Base-by-base conservation (phyloP, 2,113 vertebrate species). In the Sebastes fasciatus region DNA sequence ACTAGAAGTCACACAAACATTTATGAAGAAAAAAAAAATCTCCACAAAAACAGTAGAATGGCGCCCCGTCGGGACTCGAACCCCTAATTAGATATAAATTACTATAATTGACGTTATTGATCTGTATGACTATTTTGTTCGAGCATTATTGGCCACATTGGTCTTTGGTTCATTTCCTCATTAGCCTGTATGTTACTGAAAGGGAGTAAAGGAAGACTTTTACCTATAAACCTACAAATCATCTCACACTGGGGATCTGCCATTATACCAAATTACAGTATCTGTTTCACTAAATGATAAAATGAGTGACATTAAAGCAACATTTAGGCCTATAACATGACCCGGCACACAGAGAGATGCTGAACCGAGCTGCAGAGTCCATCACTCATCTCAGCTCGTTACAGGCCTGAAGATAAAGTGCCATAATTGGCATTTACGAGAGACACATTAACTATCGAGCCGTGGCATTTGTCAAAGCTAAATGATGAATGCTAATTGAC, bases 401-500 rank as follows among this genome's bases (percentile, higher is more conserved):
- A 5, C 21, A 63, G 34, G 46, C 64, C 57, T 40, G 34, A 66
- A 64, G 2, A 34, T 6, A 63, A 23, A 34, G 42, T 13, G 26
- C 42, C 58, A 71, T 52, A 64, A 48, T 4, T 79, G 75, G 80
- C 71, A 80, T 84, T 79, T 79, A 76, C 2, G 8, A 62, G 19
- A 82, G 34, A 34, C 67, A 51, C 49, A 79, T 34, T 46, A 82
- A 19, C 12, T n/a, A 54, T 77, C n/a, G 6, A 60, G 45, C 19
- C 0, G 6, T 10, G 17, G 10, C 43, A 4, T 49, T 6, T 68
- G 21, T 42, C 23, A 2, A 1, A 49, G 76, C 58, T 62, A 65
- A 46, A 68, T 61, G 46, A 66, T 60, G 1, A 43, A 76, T 58
- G 51, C 7, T 57, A 51, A 84, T 14, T 26, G 58, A 61, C 57